Percentiles rank a stretch among this genome's conserved stretches.
Conservation (phyloP, 2,113 vertebrate genomes). For the Vireo altiloquus region DNA sequence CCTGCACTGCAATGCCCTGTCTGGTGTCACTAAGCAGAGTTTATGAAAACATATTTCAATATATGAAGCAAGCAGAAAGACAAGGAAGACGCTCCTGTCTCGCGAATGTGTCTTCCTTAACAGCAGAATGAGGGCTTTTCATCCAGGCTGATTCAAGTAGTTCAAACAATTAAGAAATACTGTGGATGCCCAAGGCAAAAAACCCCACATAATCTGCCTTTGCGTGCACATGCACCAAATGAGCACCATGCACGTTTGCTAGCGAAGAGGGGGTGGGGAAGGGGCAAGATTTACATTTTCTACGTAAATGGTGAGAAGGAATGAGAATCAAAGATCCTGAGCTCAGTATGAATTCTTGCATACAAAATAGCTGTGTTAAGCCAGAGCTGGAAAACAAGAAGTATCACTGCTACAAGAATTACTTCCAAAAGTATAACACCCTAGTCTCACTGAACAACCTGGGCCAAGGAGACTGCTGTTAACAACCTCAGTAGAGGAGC, state of each 20-base stretch:
- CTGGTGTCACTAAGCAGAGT: background rate
- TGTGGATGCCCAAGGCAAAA: background rate
- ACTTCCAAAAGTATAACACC: background rate
- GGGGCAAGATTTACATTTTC: background rate
- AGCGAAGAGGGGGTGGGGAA: background rate
- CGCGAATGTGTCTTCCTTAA: background rate
- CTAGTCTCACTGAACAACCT: background rate
- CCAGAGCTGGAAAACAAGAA: background rate
- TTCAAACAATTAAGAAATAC: background rate
- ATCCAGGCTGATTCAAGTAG: background rate
- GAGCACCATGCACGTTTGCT: background rate
- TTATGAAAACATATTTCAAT: background rate
- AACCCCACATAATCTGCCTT: background rate
- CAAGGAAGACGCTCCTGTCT: background rate
- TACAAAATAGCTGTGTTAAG: background rate
- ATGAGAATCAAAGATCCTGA: background rate
- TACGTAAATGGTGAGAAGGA: background rate
- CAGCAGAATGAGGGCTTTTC: background rate
- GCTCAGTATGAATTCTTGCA: background rate
- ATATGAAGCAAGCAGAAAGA: background rate
- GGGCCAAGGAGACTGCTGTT: background rate
- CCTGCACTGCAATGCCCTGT: background rate
- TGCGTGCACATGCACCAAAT: background rate
- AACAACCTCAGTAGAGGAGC: background rate
- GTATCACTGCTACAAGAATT: background rate